phyloP scores from a whole-genome alignment of 1,140 invertebrate species.

The Neodiprion lecontei region DNA sequence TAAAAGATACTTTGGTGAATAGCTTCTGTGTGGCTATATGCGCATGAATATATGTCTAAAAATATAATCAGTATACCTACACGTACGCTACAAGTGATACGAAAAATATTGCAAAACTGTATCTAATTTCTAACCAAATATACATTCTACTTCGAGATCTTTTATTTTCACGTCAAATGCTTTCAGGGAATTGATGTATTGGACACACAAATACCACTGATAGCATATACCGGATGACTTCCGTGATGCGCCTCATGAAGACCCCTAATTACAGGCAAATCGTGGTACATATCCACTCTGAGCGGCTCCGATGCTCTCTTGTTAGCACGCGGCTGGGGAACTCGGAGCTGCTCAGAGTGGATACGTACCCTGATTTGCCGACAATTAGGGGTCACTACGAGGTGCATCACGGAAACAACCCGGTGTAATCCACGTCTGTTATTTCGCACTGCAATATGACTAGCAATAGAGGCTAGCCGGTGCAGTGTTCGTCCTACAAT shows the following conservation, averaged over 20 bases:
- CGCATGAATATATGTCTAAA: background rate
- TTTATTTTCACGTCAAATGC: background rate
- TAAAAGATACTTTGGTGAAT: constrained; percentile 8
- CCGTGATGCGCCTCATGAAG: background rate
- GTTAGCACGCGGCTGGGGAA: too few species aligned
- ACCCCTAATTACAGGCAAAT: too few species aligned
- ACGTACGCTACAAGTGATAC: background rate
- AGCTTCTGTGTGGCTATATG: background rate
- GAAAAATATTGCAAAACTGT: too few species aligned
- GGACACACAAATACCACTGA: background rate
- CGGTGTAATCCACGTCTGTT: background rate
- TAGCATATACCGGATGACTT: background rate
- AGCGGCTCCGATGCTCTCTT: too few species aligned
- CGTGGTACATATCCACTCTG: too few species aligned
- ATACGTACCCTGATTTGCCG: too few species aligned
- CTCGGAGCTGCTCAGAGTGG: too few species aligned
- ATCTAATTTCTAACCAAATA: background rate
- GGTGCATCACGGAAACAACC: too few species aligned
- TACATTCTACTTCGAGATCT: background rate
- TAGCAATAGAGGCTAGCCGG: background rate
- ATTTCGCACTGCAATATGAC: background rate
- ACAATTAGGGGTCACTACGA: too few species aligned
- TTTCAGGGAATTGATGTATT: background rate
- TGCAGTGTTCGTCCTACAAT: background rate
- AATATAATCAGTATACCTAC: background rate